A percentile compares a stretch with the other conserved stretches of the same genome.
Conservation (phyloP, 1,140 invertebrate genomes). For the Carposina sasakii region DNA sequence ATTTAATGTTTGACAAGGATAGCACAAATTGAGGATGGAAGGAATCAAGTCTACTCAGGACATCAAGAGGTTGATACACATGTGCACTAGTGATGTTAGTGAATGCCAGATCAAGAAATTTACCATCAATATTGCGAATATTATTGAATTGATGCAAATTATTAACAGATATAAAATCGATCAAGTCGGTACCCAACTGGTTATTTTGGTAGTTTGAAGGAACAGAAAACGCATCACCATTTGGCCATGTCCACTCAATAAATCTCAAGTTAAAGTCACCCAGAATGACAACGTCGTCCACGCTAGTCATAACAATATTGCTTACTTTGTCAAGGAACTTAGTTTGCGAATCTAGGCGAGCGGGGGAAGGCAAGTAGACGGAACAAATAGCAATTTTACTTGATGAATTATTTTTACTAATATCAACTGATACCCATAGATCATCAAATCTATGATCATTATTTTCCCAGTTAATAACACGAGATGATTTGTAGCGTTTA, state of each 20-base stretch:
- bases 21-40: background rate
- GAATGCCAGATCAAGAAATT: conserved; percentile 1
- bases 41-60: background rate
- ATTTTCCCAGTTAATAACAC: background rate
- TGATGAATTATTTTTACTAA: background rate
- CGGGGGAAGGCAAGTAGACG: background rate
- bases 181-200: background rate
- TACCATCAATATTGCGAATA: background rate
- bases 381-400: background rate
- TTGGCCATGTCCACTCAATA: background rate
- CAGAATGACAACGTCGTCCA: background rate
- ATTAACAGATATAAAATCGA: conserved; percentile 1
- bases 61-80: background rate
- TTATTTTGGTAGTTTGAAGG: background rate
- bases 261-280: conserved; percentile 5
- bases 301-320: background rate
- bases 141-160: conserved; percentile 1
- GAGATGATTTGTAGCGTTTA: background rate
- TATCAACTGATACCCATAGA: background rate
- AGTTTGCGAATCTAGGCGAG: background rate
- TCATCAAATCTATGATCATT: background rate
- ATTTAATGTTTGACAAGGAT: no score
- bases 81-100: background rate
- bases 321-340: background rate
- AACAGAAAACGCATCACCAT: background rate